These are phyloP conservation scores for Heliornis fulica DNA, from an alignment of 2,113 vertebrate species.

Conservation along the genomic window DNA sequence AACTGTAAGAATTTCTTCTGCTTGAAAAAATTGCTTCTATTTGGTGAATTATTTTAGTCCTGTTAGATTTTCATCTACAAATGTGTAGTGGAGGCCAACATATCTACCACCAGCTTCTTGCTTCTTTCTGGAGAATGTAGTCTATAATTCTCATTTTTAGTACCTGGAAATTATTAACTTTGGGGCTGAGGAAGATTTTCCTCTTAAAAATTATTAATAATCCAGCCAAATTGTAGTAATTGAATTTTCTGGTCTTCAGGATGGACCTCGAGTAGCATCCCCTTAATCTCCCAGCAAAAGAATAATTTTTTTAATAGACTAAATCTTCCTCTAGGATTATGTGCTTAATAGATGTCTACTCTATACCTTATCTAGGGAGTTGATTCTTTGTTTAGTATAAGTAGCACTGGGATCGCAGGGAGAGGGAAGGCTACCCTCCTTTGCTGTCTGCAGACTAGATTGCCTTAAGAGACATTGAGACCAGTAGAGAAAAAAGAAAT, in stretches of 20 bases:
- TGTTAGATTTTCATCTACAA: neutral
- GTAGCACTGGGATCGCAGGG: slow-evolving; percentile 2
- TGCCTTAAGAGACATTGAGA: slow-evolving; percentile 70
- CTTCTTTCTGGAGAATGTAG: neutral
- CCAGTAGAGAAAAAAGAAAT: slow-evolving; percentile 66
- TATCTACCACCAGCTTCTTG: neutral
- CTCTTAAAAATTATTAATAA: neutral
- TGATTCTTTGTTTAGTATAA: slow-evolving; percentile 59
- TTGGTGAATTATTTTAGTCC: neutral
- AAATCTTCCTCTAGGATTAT: slow-evolving; percentile 30
- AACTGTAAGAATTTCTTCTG: neutral
- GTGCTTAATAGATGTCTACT: slow-evolving; percentile 23
- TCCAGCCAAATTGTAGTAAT: neutral
- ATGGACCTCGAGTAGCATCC: neutral
- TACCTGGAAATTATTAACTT: neutral
- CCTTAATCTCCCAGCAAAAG: neutral
- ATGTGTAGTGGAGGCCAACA: accelerated
- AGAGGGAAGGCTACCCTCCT: slow-evolving; percentile 11
- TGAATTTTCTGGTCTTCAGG: neutral
- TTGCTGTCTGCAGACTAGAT: slow-evolving; percentile 43
- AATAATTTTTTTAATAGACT: slow-evolving; percentile 4
- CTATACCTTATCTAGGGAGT: neutral
- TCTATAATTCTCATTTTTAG: neutral
- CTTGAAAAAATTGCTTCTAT: neutral
- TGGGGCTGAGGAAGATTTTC: neutral